These are phyloP conservation scores for Mus musculus DNA, from an alignment of 2,113 vertebrate genomes.

Conservation along the genomic window GRCm39 chr6:139005001-139005500, in stretches of 20 bases:
- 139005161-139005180: background rate
- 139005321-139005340: too few species aligned
- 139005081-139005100: too few species aligned
- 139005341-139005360: background rate
- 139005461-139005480: background rate
- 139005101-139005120: background rate
- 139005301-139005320: background rate
- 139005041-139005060: background rate
- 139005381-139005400: background rate
- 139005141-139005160: background rate
- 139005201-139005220: background rate
- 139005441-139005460: too few species aligned
- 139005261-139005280: background rate
- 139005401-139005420: background rate
- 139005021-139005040: background rate
- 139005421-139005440: background rate
- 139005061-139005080: background rate
- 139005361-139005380: background rate
- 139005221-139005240: background rate
- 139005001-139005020: background rate
- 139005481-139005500: background rate
- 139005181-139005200: background rate
- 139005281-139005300: background rate
- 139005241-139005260: background rate
- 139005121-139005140: background rate